A percentile compares a stretch with the other conserved stretches of the same genome.
These are phyloP conservation scores for Cyclopterus lumpus DNA, from an alignment of 2,797 vertebrate genomes.

Conservation along the genomic window DNA sequence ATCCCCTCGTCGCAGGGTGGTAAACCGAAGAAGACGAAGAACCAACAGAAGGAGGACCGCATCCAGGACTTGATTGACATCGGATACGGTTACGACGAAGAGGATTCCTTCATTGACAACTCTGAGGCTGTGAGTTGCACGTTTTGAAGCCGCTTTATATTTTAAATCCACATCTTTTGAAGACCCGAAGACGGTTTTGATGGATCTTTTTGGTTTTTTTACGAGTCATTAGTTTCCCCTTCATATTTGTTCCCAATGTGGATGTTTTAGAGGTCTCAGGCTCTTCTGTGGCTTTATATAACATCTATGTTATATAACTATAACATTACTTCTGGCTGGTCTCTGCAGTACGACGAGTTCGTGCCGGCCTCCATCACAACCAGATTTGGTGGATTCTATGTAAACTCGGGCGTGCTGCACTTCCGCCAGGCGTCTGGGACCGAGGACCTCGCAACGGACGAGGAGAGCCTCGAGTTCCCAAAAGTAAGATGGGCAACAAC, in stretches of 20 bases:
- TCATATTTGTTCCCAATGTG: background rate
- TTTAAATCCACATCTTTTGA: background rate
- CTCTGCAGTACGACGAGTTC: constrained; percentile 90
- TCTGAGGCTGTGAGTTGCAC: constrained; percentile 92
- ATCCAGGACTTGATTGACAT: constrained; percentile 95
- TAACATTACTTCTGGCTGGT: background rate
- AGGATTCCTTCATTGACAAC: constrained; percentile 98
- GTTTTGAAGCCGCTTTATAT: background rate
- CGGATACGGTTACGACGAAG: constrained; percentile 95
- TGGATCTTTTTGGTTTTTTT: background rate
- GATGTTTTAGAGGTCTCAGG: background rate
- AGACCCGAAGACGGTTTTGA: constrained; percentile 1
- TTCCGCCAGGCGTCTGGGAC: constrained; percentile 91
- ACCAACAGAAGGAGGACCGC: constrained; percentile 84
- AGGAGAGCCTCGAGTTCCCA: constrained; percentile 79
- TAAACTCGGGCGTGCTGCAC: constrained; percentile 92
- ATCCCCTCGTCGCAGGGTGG: constrained; percentile 78
- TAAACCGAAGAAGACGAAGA: constrained; percentile 84
- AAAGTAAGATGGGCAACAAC: constrained; percentile 80
- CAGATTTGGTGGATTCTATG: constrained; percentile 94
- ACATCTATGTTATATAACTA: too few relatives aligned
- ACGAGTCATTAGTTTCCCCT: background rate
- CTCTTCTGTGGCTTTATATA: background rate
- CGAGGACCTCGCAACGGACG: constrained; percentile 83
- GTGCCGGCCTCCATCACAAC: constrained; percentile 94